Percentiles rank a stretch among this genome's conserved stretches.
Conservation (phyloP, 1,140 invertebrate species). For the Physella acuta region DNA sequence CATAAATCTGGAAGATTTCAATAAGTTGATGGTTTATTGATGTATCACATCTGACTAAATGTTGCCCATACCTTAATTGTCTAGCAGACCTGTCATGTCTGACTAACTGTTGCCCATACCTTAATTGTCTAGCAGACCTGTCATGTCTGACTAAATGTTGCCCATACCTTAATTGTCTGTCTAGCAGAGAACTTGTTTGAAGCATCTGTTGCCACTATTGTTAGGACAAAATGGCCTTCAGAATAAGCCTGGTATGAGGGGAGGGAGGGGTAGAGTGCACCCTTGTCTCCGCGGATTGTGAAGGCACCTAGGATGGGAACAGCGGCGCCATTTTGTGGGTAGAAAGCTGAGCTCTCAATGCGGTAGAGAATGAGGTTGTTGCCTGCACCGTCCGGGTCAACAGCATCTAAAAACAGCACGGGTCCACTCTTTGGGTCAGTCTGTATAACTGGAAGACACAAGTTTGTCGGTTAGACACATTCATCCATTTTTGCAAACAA, state of each 20-base stretch:
- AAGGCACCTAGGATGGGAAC: constrained; percentile 31
- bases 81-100: too few species aligned
- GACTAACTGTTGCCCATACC: too few species aligned
- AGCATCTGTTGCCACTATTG: constrained; percentile 30
- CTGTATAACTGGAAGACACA: constrained; percentile 15
- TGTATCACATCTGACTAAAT: too few species aligned
- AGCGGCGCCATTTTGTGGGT: constrained; percentile 15
- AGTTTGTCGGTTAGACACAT: too few species aligned
- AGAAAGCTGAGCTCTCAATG: constrained; percentile 28
- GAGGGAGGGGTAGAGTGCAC: constrained; percentile 28
- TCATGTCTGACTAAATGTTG: too few species aligned
- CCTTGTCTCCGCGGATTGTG: constrained; percentile 29
- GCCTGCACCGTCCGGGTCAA: constrained; percentile 4
- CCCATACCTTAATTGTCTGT: constrained; percentile 18
- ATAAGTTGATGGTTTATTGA: too few species aligned
- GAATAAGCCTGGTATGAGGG: constrained; percentile 34
- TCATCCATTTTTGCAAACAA: too few species aligned
- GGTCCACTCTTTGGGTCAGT: not conserved
- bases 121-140: too few species aligned
- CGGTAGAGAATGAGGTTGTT: constrained; percentile 31
- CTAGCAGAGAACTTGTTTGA: constrained; percentile 17
- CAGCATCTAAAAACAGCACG: constrained; percentile 2
- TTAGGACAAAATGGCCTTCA: constrained; percentile 34
- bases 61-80: too few species aligned
- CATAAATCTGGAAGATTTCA: constrained; percentile 40